Percentiles rank a stretch among this genome's conserved stretches.
Evolutionary conservation across 2,113 vertebrate species (phyloP).

Genomic region (Malurus melanocephalus): DNA sequence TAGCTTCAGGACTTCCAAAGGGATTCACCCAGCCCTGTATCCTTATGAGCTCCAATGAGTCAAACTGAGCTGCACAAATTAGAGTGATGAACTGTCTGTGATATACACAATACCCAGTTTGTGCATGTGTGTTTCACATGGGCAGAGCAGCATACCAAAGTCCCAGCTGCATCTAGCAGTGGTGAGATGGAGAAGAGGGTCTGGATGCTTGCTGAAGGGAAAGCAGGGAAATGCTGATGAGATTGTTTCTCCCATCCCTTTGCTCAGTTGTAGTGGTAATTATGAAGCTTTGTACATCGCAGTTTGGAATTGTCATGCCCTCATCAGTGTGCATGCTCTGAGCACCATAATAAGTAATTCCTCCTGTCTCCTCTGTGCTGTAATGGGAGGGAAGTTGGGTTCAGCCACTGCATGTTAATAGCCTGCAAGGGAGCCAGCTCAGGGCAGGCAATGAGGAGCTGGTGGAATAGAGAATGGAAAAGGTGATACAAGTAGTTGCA

Average conservation of each 20-base stretch:
- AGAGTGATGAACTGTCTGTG: not conserved
- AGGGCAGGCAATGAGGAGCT: not conserved
- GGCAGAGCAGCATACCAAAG: not conserved
- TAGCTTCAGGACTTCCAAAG: not conserved
- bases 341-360: slow-evolving; percentile 34
- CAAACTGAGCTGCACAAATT: not conserved
- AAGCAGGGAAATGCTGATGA: slow-evolving; percentile 1
- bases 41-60: not conserved
- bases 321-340: not conserved
- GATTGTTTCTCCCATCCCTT: slow-evolving; percentile 25
- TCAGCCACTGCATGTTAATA: not conserved
- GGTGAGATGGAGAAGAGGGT: not conserved
- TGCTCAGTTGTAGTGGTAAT: slow-evolving; percentile 29
- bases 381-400: slow-evolving; percentile 4
- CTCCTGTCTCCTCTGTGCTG: not conserved
- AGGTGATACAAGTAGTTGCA: not conserved
- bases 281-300: not conserved
- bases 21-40: not conserved
- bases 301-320: slow-evolving; percentile 24
- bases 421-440: not conserved
- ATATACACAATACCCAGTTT: not conserved
- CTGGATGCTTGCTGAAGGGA: not conserved
- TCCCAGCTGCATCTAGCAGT: not conserved
- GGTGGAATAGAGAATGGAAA: not conserved
- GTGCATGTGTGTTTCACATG: not conserved